Evolutionary conservation across 1,140 invertebrate genomes (phyloP), one percentile per base, ranked within the genome.

Genomic region (Drosophila ficusphila): DNA sequence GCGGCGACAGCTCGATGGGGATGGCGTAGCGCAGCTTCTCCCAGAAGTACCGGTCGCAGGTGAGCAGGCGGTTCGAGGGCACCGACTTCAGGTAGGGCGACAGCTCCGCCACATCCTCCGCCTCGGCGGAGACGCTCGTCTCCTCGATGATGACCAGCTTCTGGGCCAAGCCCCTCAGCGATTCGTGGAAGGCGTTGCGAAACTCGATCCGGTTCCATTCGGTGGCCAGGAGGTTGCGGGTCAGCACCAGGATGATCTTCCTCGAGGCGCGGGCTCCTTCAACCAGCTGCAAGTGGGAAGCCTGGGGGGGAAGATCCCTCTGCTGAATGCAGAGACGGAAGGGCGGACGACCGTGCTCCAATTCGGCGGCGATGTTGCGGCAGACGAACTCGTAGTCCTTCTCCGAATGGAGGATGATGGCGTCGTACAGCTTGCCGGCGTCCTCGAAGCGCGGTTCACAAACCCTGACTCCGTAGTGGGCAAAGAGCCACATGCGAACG

Each of bases 31-130:
- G 94, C 29, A 98, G 92, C 79, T 97, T 95, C 90, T 98, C 96
- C 97, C 97, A 98, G 92, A 98, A 98, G 82, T 96, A 93, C 76
- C 96, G 96, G 85, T 98, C 96, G 67, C 96, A 96, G 96, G 96
- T 98, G 68, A 95, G 93, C n/a, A 98, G 92, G 36, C 96, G 93
- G 6, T 95, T 94, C 12, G 94, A 95, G 5, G 95, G 95, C 74
- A 95, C 95, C 4, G 96, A 97, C 88, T 97, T 97, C 6, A 98
- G 92, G 86, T 98, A 98, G 0, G 97, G 95, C 75, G 96, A 93
- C 27, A 98, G 92, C 90, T 98, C 97, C 3, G 96, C 95, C 81
- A 98, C 97, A 33, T 96, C 93, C 86, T 97, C 95, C 12, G 96
- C 94, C 77, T 97, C 96, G 18, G 94, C 93, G 6, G 95, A 92